Evolutionary conservation across 2,113 vertebrate species (phyloP), one percentile per base, ranked within the genome.

Genomic region (Antechinus flavipes): DNA sequence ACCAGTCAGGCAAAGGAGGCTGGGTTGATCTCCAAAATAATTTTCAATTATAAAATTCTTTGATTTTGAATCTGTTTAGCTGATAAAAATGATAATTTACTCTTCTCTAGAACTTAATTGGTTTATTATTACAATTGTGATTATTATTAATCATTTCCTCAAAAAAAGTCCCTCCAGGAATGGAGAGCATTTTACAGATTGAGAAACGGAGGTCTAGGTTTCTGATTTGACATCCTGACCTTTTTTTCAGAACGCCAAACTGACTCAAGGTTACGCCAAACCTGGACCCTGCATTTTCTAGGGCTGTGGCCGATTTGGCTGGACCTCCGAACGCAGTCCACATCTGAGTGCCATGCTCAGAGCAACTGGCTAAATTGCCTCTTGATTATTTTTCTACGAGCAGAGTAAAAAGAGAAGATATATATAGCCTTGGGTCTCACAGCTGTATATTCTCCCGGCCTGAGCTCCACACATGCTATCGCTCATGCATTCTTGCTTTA

Each of bases 401-500:
- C 25, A 54, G 10, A 54, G 55, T 58, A 90, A 27, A 61, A 35
- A 90, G 8, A 47, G 23, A 94, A 84, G 7, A 1, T 84, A 0
- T 19, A 16, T 9, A 9, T 1, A 93, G 52, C 53, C 19, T 54
- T 35, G 14, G 27, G 35, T 94, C 94, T 84, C 12, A 61, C 54
- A 91, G 5, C 61, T 54, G 53, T 47, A 26, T 90, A 14, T 16
- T 94, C 22, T 95, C 47, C 95, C 55, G n/a, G 27, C 9, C 90
- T 90, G 49, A 1, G 14, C 22, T 49, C 27, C 1, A 90, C 49
- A 94, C 27, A 90, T 27, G 35, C 27, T 56, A 6, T 10, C 46
- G 10, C 61, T 93, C 53, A 7, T 61, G 89, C 91, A 93, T 56
- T 52, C 30, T 93, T 93, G 89, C 42, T 90, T 92, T 90, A 90